Base-by-base conservation (phyloP, 2,113 vertebrate genomes). In the Ochotona curzoniae region DNA sequence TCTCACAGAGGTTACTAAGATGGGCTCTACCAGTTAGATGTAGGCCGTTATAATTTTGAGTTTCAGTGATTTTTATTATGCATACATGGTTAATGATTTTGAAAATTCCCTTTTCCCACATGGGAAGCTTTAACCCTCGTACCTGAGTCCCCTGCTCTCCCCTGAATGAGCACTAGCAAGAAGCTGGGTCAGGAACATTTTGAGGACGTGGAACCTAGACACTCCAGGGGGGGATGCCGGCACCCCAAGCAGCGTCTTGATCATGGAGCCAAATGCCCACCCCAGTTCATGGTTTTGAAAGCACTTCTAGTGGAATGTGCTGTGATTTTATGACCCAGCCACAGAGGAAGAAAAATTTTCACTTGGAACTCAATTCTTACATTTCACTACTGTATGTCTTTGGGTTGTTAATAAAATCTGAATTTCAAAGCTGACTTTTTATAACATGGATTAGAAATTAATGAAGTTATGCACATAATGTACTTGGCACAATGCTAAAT, bases 391-490 rank as follows among this genome's bases (percentile, higher is more conserved):
- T 78, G 21, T 67, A 6, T 60, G 13, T 25, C 51, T 93, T 35
- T 64, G 26, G 54, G 17, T 25, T 75, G 18, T 57, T 79, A 90
- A 90, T 35, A 92, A 49, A 90, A 74, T 32, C n/a, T 87, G 63
- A 74, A 87, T 90, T 93, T 85, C 90, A 90, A 83, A 88, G 21
- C 18, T 15, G 5, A 80, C 25, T 70, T 83, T 83, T 85, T 74
- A 82, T 78, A 90, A 26, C 4, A 17, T 75, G 51, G 32, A 71
- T 66, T 82, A 32, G 35, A 32, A 18, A 78, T 63, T 85, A 87
- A 86, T 74, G 30, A 54, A 28, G 25, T 82, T 84, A 64, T 84
- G 38, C 13, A 74, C 5, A 9, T 64, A 74, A 84, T 81, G 13
- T 32, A 18, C 32, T 73, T 73, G 90, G 17, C 32, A 84, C 30